Evolutionary conservation across 2,888 invertebrate genomes (phyloP).

Genomic region (Molorchus minor): DNA sequence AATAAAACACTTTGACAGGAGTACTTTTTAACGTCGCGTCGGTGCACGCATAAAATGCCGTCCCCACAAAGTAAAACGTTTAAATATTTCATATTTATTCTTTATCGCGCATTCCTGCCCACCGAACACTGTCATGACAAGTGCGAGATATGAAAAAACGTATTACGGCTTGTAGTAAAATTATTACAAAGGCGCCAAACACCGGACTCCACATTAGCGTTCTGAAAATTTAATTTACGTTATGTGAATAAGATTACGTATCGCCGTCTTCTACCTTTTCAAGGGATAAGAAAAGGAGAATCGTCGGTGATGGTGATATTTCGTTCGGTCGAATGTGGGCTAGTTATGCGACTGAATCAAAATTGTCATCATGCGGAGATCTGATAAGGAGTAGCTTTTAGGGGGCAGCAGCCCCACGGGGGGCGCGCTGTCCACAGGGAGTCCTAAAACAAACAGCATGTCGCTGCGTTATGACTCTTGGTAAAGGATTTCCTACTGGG

Average conservation of each 20-base stretch:
- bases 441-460: conserved; percentile 62
- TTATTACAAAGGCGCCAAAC: conserved; percentile 60
- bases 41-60: conserved; percentile 42
- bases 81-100: conserved; percentile 58
- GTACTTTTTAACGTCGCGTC: conserved; percentile 41
- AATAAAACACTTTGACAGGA: conserved; percentile 42
- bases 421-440: conserved; percentile 53
- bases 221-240: conserved; percentile 50
- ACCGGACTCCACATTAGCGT: conserved; percentile 54
- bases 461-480: conserved; percentile 57
- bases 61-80: conserved; percentile 43
- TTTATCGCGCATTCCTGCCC: conserved; percentile 56
- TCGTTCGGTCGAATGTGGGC: conserved; percentile 30
- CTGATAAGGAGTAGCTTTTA: conserved; percentile 62
- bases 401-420: conserved; percentile 53
- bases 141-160: conserved; percentile 55
- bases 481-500: conserved; percentile 61
- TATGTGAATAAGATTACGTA: conserved; percentile 12
- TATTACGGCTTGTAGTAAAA: conserved; percentile 56
- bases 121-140: conserved; percentile 54
- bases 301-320: conserved; percentile 21
- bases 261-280: conserved; percentile 19
- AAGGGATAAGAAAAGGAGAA: conserved; percentile 15
- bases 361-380: conserved; percentile 64
- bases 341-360: conserved; percentile 55